Evolutionary conservation across 2,113 vertebrate species (phyloP).

Genomic region (Balaenoptera acutorostrata): DNA sequence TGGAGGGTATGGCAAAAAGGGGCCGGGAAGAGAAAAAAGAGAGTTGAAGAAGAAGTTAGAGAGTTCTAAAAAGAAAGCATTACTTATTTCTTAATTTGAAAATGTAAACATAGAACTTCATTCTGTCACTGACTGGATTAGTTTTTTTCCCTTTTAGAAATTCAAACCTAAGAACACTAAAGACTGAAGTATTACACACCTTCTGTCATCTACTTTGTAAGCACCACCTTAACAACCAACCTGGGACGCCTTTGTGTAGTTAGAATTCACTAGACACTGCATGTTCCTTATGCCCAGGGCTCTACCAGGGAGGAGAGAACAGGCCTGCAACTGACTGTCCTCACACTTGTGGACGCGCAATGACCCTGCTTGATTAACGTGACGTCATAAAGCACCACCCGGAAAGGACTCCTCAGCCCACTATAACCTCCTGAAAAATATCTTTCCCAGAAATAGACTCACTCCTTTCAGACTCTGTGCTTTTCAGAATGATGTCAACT

Average conservation of each 20-base stretch:
- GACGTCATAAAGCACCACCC: slow-evolving; percentile 27
- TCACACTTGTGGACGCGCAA: not conserved
- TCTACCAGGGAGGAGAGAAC: not conserved
- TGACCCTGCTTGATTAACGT: not conserved
- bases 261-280: not conserved
- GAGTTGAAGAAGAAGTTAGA: not conserved
- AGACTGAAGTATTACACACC: not conserved
- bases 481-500: slow-evolving; percentile 51
- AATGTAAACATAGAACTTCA: not conserved
- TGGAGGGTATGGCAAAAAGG: not conserved
- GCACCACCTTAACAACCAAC: not conserved
- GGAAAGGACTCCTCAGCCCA: slow-evolving; percentile 25
- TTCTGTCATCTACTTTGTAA: not conserved
- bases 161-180: not conserved
- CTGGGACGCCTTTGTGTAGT: not conserved
- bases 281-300: not conserved
- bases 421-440: slow-evolving; percentile 46
- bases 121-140: not conserved
- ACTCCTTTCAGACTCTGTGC: slow-evolving; percentile 34
- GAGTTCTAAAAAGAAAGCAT: not conserved
- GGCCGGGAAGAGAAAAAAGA: not conserved
- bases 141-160: not conserved
- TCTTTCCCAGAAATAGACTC: slow-evolving; percentile 30
- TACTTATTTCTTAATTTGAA: not conserved
- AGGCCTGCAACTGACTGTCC: not conserved